These are phyloP conservation scores for western clawed frog (Xenopus tropicalis) DNA, from an alignment of 2,113 vertebrate genomes.

Conservation along the genomic window UCB_Xtro_10.0 CM004451.2:77296001-77296500, in stretches of 20 bases:
- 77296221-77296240: not conserved
- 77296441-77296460: too few species aligned
- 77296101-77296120: not conserved
- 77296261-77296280: not conserved
- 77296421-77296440: too few species aligned
- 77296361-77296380: too few species aligned
- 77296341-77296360: not conserved
- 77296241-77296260: not conserved
- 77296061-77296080: not conserved
- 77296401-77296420: too few species aligned
- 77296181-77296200: not conserved
- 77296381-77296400: too few species aligned
- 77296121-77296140: not conserved
- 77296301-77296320: not conserved
- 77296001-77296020: not conserved
- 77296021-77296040: not conserved
- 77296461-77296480: too few species aligned
- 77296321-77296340: not conserved
- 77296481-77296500: too few species aligned
- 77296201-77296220: not conserved
- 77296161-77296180: not conserved
- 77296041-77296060: not conserved
- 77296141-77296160: not conserved
- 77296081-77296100: not conserved
- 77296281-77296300: not conserved